Conservation (phyloP, 1,140 invertebrate genomes). For the Meteorus sp. region DNA sequence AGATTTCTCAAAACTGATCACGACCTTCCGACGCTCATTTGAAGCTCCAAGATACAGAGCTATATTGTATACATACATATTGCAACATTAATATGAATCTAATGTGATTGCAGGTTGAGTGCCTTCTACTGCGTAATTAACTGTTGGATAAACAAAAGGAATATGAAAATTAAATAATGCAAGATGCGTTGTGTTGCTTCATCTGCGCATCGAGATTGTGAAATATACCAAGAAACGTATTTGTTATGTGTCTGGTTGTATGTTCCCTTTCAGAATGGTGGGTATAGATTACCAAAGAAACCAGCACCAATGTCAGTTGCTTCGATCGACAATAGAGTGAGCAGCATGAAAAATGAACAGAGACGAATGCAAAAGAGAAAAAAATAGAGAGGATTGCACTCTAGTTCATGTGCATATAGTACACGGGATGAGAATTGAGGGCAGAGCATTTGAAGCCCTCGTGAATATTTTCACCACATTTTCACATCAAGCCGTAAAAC, state of each 20-base stretch:
- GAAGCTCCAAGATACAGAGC: not conserved
- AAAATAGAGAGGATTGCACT: no score
- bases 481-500: no score
- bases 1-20: constrained; percentile 18
- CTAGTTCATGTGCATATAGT: no score
- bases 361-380: not conserved
- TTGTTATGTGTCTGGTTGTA: no score
- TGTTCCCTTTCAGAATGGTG: no score
- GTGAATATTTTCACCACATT: no score
- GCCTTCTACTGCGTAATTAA: no score
- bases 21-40: constrained; percentile 4
- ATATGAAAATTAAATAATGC: not conserved
- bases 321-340: constrained; percentile 9
- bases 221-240: no score
- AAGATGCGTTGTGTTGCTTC: not conserved
- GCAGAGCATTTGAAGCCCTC: no score
- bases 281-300: no score
- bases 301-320: constrained; percentile 12
- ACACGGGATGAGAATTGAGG: no score
- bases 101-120: not conserved
- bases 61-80: not conserved
- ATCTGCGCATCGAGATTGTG: no score
- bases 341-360: not conserved
- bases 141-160: not conserved
- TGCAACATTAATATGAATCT: not conserved